A percentile compares a stretch with the other conserved stretches of the same genome.
Conservation (phyloP, 2,113 vertebrate genomes). For the Columba janthina region DNA sequence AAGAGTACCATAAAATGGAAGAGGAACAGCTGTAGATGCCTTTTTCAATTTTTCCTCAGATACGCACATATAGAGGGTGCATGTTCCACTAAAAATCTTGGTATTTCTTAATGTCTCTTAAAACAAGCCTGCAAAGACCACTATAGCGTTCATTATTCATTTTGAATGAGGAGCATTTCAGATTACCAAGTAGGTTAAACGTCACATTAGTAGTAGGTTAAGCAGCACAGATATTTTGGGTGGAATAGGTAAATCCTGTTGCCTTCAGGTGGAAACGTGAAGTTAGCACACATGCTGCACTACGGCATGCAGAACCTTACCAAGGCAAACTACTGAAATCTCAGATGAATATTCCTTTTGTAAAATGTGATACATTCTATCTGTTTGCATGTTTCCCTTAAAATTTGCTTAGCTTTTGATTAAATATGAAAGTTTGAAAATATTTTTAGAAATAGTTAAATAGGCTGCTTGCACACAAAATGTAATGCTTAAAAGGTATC, state of each 20-base stretch:
- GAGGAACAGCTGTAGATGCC: neutral
- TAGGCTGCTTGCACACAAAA: neutral
- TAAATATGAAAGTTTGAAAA: neutral
- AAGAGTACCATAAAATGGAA: neutral
- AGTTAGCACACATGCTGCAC: neutral
- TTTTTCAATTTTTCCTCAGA: neutral
- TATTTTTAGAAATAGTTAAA: conserved; percentile 8
- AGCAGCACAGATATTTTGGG: neutral
- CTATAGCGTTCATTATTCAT: neutral
- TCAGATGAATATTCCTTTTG: neutral
- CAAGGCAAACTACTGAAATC: neutral
- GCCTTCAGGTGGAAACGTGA: neutral
- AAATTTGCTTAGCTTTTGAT: neutral
- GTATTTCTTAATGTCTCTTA: neutral
- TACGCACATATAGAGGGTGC: accelerated
- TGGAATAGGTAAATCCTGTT: neutral
- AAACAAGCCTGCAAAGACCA: neutral
- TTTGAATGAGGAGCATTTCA: neutral
- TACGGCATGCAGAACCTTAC: neutral
- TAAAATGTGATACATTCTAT: accelerated
- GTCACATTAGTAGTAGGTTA: neutral
- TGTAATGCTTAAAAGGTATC: neutral
- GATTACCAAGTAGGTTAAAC: neutral
- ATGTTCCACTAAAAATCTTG: neutral
- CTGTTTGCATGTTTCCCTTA: neutral